Conservation (phyloP, 2,797 vertebrate genomes). For the Podarcis siculus region DNA sequence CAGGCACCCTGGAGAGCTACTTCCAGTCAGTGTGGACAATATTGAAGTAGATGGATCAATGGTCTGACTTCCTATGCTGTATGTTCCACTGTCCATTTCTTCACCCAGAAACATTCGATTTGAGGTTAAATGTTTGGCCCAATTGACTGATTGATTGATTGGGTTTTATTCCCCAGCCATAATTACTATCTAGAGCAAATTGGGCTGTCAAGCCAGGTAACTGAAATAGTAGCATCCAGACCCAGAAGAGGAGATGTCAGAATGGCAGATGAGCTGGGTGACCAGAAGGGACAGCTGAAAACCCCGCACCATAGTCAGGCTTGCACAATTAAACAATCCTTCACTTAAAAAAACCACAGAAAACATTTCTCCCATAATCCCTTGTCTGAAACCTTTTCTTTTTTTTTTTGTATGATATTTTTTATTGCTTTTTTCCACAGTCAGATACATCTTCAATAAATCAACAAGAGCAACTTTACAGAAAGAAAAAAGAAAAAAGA, state of each 20-base stretch:
- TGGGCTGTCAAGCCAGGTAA: not conserved
- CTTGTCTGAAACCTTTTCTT: too few species aligned
- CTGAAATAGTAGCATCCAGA: not conserved
- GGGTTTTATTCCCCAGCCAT: not conserved
- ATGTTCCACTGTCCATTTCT: not conserved
- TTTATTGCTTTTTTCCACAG: too few species aligned
- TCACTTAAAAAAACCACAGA: not conserved
- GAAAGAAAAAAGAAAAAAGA: too few species aligned
- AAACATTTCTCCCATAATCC: not conserved
- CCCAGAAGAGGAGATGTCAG: not conserved
- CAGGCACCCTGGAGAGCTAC: too few species aligned
- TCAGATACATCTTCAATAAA: too few species aligned
- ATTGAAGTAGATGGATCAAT: too few species aligned
- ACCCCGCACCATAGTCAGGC: not conserved
- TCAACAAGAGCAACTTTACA: too few species aligned
- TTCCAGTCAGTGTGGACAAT: too few species aligned
- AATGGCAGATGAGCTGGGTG: not conserved
- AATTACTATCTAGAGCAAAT: not conserved
- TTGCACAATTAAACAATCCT: not conserved
- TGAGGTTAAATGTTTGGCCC: not conserved
- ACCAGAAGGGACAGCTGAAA: slow-evolving; percentile 6
- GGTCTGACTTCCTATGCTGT: too few species aligned
- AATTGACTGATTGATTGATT: too few species aligned
- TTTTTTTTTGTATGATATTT: too few species aligned
- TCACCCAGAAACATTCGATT: not conserved